A percentile compares a stretch with the other conserved stretches of the same genome.
These are phyloP conservation scores for Luehdorfia chinensis DNA, from an alignment of 1,140 invertebrate species.

Conservation along the genomic window DNA sequence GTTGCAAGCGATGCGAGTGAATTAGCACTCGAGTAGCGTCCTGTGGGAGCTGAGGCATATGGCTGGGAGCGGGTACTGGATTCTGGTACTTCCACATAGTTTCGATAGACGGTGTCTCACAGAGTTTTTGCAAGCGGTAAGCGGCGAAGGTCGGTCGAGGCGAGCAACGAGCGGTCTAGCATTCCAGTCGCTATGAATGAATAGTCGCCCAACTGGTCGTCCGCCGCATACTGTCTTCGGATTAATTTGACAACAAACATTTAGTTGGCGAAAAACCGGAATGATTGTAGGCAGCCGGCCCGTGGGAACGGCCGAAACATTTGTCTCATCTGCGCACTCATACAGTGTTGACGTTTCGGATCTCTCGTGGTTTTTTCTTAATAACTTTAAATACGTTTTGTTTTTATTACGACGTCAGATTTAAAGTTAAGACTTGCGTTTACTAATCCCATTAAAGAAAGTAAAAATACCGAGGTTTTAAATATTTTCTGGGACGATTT, in stretches of 20 bases:
- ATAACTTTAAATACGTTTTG: too few species aligned
- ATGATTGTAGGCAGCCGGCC: conserved; percentile 49
- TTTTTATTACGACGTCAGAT: too few species aligned
- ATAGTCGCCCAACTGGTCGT: conserved; percentile 66
- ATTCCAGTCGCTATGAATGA: conserved; percentile 73
- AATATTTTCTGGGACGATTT: too few species aligned
- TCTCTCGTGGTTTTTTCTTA: neutral
- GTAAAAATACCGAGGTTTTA: too few species aligned
- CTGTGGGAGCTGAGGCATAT: conserved; percentile 33
- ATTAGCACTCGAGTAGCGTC: conserved; percentile 40
- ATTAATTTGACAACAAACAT: conserved; percentile 76
- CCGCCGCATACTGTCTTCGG: conserved; percentile 63
- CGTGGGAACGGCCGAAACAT: conserved; percentile 64
- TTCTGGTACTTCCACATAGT: conserved; percentile 53
- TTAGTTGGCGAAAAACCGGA: conserved; percentile 71
- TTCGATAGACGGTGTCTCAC: conserved; percentile 47
- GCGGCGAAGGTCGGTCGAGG: conserved; percentile 64
- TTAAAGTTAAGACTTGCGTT: too few species aligned
- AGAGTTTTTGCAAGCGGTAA: conserved; percentile 57
- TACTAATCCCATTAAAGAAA: too few species aligned
- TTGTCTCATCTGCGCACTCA: conserved; percentile 52
- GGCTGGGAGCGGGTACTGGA: conserved; percentile 34
- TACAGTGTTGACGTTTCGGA: conserved; percentile 34
- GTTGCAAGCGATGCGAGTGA: conserved; percentile 18
- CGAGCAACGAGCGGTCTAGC: conserved; percentile 65